Conservation (phyloP, 2,113 vertebrate species). For the Microtus oregoni region DNA sequence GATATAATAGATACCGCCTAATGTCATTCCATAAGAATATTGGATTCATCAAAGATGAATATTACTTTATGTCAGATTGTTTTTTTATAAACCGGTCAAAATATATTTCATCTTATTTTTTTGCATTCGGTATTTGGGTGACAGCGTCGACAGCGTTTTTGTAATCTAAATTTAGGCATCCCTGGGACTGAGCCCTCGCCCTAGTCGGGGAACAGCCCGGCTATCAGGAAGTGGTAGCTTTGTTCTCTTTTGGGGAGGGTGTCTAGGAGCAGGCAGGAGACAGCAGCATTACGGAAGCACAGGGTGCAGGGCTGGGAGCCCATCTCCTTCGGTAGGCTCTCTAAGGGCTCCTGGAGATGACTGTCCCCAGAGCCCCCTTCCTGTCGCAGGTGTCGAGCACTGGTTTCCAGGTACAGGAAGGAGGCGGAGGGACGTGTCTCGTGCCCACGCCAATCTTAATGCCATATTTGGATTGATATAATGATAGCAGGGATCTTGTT, state of each 20-base stretch:
- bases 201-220: constrained; percentile 55
- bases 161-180: constrained; percentile 82
- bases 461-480: constrained; percentile 41
- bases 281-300: constrained; percentile 69
- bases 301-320: not conserved
- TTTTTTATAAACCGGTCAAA: constrained; percentile 99
- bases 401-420: not conserved
- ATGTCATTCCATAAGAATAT: constrained; percentile 99
- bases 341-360: not conserved
- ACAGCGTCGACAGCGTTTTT: constrained; percentile 85
- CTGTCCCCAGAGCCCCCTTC: not conserved
- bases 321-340: not conserved
- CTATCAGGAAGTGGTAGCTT: constrained; percentile 38
- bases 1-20: constrained; percentile 99
- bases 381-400: constrained; percentile 47
- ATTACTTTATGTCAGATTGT: constrained; percentile 99
- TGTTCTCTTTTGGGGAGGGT: not conserved
- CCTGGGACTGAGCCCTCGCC: constrained; percentile 63
- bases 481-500: constrained; percentile 74
- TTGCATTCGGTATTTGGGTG: constrained; percentile 81
- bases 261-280: constrained; percentile 6
- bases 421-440: not conserved
- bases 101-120: constrained; percentile 96
- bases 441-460: accelerated
- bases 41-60: constrained; percentile 99